phyloP scores from a whole-genome alignment of 1,140 invertebrate species.

The Cherax destructor region DNA sequence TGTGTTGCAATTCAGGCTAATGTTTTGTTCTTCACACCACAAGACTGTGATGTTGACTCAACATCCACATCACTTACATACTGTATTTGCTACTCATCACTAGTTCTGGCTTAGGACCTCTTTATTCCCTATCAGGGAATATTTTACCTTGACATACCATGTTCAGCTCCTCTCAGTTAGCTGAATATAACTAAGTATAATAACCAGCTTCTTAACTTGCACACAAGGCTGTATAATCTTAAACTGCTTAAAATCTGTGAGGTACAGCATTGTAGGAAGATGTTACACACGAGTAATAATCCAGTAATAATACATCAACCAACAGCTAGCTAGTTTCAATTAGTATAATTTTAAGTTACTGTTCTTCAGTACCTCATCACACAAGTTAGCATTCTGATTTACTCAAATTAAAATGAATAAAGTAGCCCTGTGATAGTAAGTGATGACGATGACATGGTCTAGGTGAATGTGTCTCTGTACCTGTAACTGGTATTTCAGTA shows the following conservation, averaged over 20 bases:
- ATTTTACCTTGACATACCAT: too few relatives aligned
- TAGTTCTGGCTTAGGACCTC: too few relatives aligned
- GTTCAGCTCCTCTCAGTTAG: too few relatives aligned
- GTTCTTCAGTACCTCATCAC: background rate
- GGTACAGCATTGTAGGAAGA: too few relatives aligned
- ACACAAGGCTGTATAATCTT: too few relatives aligned
- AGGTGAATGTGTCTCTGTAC: background rate
- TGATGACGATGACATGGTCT: background rate
- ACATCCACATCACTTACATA: too few relatives aligned
- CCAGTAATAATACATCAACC: background rate
- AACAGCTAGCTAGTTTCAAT: background rate
- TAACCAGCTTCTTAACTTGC: too few relatives aligned
- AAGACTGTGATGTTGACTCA: background rate
- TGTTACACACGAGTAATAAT: background rate
- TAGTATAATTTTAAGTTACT: background rate
- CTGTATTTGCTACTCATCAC: too few relatives aligned
- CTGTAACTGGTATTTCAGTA: background rate
- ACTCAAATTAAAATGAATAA: conserved; percentile 25
- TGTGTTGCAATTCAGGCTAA: background rate
- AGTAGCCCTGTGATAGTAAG: conserved; percentile 13
- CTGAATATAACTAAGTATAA: too few relatives aligned
- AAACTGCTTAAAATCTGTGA: too few relatives aligned
- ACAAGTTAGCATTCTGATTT: conserved; percentile 12
- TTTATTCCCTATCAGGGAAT: too few relatives aligned
- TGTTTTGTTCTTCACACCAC: background rate